Percentiles rank a stretch among this genome's conserved stretches.
These are phyloP conservation scores for Sula dactylatra DNA, from an alignment of 2,113 vertebrate genomes.

Conservation along the genomic window DNA sequence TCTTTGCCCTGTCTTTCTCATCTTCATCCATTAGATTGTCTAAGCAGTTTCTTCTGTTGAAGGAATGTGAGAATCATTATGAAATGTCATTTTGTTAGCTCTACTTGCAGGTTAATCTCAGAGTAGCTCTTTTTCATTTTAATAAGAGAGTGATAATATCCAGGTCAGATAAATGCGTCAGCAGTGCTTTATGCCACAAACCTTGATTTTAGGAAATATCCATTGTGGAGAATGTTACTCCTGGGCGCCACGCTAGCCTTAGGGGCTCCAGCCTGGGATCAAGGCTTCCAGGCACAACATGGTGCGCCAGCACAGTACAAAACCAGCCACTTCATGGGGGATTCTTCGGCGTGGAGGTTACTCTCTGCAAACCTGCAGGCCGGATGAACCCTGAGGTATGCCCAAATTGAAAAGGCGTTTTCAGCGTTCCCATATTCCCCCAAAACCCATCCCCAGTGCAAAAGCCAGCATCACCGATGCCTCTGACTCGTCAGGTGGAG, in stretches of 20 bases:
- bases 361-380: not conserved
- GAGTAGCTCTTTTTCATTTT: slow-evolving; percentile 43
- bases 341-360: not conserved
- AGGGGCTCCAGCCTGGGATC: not conserved
- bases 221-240: not conserved
- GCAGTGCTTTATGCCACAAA: slow-evolving; percentile 27
- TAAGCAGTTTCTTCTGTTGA: slow-evolving; percentile 75
- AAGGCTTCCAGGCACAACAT: not conserved
- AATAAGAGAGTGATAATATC: slow-evolving; percentile 43
- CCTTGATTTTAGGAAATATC: slow-evolving; percentile 30
- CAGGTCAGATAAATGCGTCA: slow-evolving; percentile 60
- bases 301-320: not conserved
- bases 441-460: not conserved
- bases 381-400: not conserved
- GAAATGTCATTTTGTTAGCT: slow-evolving; percentile 24
- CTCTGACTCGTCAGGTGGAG: not conserved
- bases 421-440: accelerated
- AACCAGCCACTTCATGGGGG: not conserved
- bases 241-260: not conserved
- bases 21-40: slow-evolving; percentile 86
- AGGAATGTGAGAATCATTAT: slow-evolving; percentile 47
- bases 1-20: slow-evolving; percentile 87
- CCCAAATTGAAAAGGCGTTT: not conserved
- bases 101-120: slow-evolving; percentile 47
- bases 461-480: not conserved